phyloP scores from a whole-genome alignment of 2,113 vertebrate species.

The Xenopus borealis region DNA sequence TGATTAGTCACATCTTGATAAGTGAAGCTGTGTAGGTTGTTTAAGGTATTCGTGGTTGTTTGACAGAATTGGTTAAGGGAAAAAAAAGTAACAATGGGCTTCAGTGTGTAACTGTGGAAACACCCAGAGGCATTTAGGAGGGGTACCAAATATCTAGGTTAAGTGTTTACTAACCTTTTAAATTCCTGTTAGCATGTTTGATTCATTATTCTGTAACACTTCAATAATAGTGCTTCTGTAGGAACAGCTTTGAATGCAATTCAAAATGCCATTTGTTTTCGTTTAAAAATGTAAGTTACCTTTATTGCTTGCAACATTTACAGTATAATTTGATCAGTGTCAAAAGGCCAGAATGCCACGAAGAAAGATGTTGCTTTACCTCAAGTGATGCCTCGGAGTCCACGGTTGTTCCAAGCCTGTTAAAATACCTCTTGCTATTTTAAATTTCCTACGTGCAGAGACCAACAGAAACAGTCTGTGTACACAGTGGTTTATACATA shows the following conservation, averaged over 20 bases:
- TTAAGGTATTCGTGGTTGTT: constrained; percentile 38
- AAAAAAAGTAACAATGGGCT: constrained; percentile 41
- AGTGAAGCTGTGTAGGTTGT: constrained; percentile 43
- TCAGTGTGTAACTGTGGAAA: constrained; percentile 45
- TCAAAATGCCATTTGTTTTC: constrained; percentile 24
- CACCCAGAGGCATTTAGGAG: constrained; percentile 45
- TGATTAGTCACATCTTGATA: constrained; percentile 44
- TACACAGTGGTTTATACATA: no score
- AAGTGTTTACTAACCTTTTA: constrained; percentile 44
- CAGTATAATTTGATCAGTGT: constrained; percentile 42
- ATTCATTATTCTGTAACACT: constrained; percentile 32
- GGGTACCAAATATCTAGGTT: constrained; percentile 35
- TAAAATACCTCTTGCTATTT: neutral
- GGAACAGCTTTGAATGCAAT: constrained; percentile 34
- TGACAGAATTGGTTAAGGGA: constrained; percentile 45
- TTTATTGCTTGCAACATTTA: constrained; percentile 29
- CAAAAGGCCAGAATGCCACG: constrained; percentile 26
- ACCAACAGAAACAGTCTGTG: no score
- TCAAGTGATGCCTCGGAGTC: neutral
- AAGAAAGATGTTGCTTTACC: constrained; percentile 17
- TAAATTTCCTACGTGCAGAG: neutral
- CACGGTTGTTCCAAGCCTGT: neutral
- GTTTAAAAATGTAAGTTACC: constrained; percentile 11
- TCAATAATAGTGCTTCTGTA: constrained; percentile 31
- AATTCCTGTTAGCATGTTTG: constrained; percentile 41